These are phyloP conservation scores for Axea sp. DNA, from an alignment of 2,888 invertebrate genomes.

Conservation along the genomic window DNA sequence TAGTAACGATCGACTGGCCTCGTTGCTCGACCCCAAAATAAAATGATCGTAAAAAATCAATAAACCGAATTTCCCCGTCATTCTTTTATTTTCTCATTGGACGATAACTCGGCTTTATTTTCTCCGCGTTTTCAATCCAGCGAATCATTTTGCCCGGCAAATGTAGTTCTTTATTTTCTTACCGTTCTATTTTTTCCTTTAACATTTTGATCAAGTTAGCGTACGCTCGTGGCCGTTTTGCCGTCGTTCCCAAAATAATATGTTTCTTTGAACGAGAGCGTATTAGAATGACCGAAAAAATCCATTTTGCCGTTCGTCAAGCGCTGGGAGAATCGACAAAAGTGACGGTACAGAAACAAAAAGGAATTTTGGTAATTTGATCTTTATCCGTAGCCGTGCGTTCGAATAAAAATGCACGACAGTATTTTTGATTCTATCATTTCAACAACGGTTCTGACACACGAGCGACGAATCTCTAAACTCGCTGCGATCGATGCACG, in stretches of 20 bases:
- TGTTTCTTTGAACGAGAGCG: constrained; percentile 15
- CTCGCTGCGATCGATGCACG: neutral
- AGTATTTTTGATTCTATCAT: constrained; percentile 20
- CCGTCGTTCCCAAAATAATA: constrained; percentile 34
- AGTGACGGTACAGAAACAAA: constrained; percentile 37
- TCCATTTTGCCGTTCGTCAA: constrained; percentile 20
- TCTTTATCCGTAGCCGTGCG: constrained; percentile 26
- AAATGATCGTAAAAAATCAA: constrained; percentile 28
- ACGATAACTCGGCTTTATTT: constrained; percentile 10
- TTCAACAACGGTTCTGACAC: constrained; percentile 11
- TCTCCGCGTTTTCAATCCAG: constrained; percentile 28
- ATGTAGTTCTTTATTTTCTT: constrained; percentile 18
- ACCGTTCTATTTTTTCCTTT: constrained; percentile 12
- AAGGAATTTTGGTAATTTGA: constrained; percentile 39
- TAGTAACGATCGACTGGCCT: constrained; percentile 12
- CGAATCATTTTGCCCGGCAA: constrained; percentile 28
- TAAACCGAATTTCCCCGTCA: constrained; percentile 18
- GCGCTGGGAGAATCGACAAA: constrained; percentile 14
- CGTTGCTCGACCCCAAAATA: constrained; percentile 19
- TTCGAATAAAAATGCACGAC: constrained; percentile 12
- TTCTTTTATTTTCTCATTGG: constrained; percentile 9
- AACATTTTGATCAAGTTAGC: constrained; percentile 32
- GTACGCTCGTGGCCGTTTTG: constrained; percentile 8
- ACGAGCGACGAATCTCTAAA: constrained; percentile 17
- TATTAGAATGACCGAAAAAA: constrained; percentile 19